Evolutionary conservation across 2,888 invertebrate genomes (phyloP), one percentile per base, ranked within the genome.

Genomic region (Melanostoma scalare): DNA sequence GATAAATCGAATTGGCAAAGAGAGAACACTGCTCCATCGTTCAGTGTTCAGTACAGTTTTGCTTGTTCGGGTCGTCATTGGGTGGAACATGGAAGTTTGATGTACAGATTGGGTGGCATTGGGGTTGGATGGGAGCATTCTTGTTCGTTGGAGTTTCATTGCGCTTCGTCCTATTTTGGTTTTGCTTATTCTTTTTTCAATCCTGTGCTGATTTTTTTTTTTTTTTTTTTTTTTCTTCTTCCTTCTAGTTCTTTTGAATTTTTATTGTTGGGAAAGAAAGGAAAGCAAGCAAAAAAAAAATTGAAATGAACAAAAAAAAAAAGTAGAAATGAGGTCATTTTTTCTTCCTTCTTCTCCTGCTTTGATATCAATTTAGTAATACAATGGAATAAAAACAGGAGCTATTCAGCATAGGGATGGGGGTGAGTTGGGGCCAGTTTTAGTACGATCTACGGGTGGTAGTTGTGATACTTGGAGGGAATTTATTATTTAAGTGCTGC

Each of bases 1-100:
- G 90, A 89, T 89, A 89, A 89, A 89, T 89, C 89, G 90, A 87
- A 87, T 84, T 69, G 74, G 71, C 84, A 79, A 67, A 74, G 72
- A 72, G 63, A 63, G 63, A 63, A 71, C 84, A 46, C 58, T 55
- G 71, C 67, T 71, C 65, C 53, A 46, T 52, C 65, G 30, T 50
- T 75, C 52, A 52, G 50, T 52, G 63, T 74, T 67, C 65, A 56
- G 42, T 55, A 65, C 9, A 46, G 65, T 75, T 63, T 40, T 69
- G 67, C 53, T 44, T 48, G 36, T 63, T 63, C 50, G 48, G 46
- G 60, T 44, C 36, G 55, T 53, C 44, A 52, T 73, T 61, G 71
- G 58, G 36, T 71, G 69, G 61, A 56, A 80, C 67, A 67, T 52
- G 67, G 67, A 67, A 42, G 53, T 67, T 67, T 53, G 67, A 53